Percentiles rank a stretch among this genome's conserved stretches.
These are phyloP conservation scores for Aspidiotus destructor DNA, from an alignment of 2,888 invertebrate species.

Conservation along the genomic window DNA sequence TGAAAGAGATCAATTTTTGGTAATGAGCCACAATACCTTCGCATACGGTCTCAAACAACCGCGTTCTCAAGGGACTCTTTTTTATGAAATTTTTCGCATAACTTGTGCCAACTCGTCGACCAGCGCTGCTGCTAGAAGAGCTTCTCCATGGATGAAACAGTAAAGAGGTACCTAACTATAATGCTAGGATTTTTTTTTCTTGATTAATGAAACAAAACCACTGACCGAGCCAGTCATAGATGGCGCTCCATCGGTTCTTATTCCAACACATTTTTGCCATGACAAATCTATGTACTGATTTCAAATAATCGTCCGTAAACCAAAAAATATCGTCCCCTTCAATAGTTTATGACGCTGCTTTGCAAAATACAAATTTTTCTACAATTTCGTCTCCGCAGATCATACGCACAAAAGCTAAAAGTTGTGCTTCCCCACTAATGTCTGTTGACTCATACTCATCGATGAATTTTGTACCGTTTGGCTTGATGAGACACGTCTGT, in stretches of 20 bases:
- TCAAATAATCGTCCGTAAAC: constrained; percentile 35
- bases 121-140: constrained; percentile 7
- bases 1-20: constrained; percentile 35
- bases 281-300: constrained; percentile 34
- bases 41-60: constrained; percentile 34
- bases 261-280: constrained; percentile 34
- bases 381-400: constrained; percentile 33
- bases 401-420: constrained; percentile 35
- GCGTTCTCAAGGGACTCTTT: constrained; percentile 33
- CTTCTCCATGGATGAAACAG: constrained; percentile 25
- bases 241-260: constrained; percentile 32
- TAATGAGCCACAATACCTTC: constrained; percentile 35
- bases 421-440: constrained; percentile 17
- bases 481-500: too few relatives aligned
- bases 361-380: constrained; percentile 36
- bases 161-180: constrained; percentile 36
- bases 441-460: constrained; percentile 33
- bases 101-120: constrained; percentile 21
- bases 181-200: constrained; percentile 36
- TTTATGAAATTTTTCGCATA: constrained; percentile 35
- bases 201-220: constrained; percentile 27
- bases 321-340: constrained; percentile 36
- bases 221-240: constrained; percentile 21
- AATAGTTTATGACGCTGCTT: constrained; percentile 34
- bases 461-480: too few relatives aligned